These are phyloP conservation scores for Sebastes baramenuke DNA, from an alignment of 2,797 vertebrate species.

Conservation along the genomic window DNA sequence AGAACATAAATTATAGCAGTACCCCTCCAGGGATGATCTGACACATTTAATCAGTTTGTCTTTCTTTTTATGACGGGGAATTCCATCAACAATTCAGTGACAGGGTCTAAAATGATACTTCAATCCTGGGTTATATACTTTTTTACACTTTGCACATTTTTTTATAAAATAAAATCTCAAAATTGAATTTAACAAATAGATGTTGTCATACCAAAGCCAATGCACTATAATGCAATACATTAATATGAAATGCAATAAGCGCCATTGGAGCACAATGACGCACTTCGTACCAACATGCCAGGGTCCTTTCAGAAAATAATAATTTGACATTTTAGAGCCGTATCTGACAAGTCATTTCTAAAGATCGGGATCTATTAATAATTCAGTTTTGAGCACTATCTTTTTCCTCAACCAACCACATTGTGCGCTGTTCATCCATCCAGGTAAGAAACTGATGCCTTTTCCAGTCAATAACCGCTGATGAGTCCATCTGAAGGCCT, in stretches of 20 bases:
- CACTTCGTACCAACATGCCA: background rate
- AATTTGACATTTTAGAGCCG: background rate
- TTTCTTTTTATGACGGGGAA: slow-evolving; percentile 15
- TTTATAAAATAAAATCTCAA: background rate
- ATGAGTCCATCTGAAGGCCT: slow-evolving; percentile 63
- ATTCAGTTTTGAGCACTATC: background rate
- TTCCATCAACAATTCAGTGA: slow-evolving; percentile 13
- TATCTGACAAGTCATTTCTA: background rate
- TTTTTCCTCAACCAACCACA: slow-evolving; percentile 6
- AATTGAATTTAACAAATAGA: background rate
- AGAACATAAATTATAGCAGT: background rate
- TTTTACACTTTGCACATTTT: background rate
- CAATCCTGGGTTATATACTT: background rate
- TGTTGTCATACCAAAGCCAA: background rate
- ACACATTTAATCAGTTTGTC: slow-evolving; percentile 11
- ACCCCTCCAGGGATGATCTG: background rate
- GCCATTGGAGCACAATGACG: background rate
- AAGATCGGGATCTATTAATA: background rate
- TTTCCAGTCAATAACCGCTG: slow-evolving; percentile 62
- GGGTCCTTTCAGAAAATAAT: background rate
- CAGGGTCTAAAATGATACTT: background rate
- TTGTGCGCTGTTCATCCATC: background rate
- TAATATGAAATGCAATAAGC: background rate
- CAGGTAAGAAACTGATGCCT: slow-evolving; percentile 56
- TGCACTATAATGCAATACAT: background rate